Conservation (phyloP, 2,797 vertebrate genomes). For the Pogoniulus pusillus region DNA sequence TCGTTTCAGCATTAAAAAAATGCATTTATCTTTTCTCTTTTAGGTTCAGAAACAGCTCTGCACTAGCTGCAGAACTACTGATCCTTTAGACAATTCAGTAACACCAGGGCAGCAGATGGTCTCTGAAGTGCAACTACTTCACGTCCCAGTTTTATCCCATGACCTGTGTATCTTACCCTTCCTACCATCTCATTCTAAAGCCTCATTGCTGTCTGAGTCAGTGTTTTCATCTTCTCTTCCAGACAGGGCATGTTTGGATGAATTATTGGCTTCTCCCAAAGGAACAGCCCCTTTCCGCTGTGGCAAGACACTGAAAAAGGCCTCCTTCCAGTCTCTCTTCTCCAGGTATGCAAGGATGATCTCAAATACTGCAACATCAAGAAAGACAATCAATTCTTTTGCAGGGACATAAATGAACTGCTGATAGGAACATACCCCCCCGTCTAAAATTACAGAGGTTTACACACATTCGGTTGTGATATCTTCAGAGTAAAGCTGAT, state of each 20-base stretch:
- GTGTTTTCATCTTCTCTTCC: conserved; percentile 43
- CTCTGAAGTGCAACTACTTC: background rate
- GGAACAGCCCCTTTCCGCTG: conserved; percentile 91
- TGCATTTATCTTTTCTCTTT: background rate
- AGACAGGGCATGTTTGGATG: background rate
- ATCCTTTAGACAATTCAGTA: background rate
- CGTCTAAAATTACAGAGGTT: background rate
- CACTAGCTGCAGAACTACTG: background rate
- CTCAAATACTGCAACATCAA: conserved; percentile 89
- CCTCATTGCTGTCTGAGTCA: conserved; percentile 69
- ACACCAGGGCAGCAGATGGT: background rate
- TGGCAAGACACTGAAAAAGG: conserved; percentile 95
- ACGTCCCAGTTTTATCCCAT: background rate
- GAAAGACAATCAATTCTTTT: conserved; percentile 25
- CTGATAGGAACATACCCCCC: background rate
- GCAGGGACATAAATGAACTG: background rate
- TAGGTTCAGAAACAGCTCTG: background rate
- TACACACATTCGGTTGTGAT: background rate
- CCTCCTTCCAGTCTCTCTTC: conserved; percentile 91
- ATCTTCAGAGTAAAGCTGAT: background rate
- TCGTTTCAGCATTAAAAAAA: background rate
- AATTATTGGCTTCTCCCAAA: conserved; percentile 67
- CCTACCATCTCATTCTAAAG: conserved; percentile 36
- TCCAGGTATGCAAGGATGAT: conserved; percentile 93
- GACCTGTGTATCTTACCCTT: background rate